A percentile compares a stretch with the other conserved stretches of the same genome.
Evolutionary conservation across 2,797 vertebrate species (phyloP).

Genomic region (Carduelis carduelis): DNA sequence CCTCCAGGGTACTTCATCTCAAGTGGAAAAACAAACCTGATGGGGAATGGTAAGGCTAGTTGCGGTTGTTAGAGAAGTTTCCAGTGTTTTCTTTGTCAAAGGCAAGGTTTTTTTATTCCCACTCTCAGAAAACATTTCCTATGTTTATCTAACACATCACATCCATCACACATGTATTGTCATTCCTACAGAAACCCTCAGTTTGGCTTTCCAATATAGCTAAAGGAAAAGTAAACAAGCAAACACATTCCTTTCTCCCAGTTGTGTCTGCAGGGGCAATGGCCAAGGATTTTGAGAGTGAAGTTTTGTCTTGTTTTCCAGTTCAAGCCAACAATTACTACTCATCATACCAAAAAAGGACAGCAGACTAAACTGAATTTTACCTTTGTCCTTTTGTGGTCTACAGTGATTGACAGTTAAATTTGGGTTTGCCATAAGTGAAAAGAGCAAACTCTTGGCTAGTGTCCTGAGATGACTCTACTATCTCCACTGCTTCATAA

Average conservation of each 20-base stretch:
- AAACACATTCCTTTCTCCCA: background rate
- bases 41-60: background rate
- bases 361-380: background rate
- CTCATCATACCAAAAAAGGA: slow-evolving; percentile 8
- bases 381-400: slow-evolving; percentile 23
- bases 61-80: background rate
- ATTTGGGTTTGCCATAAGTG: slow-evolving; percentile 1
- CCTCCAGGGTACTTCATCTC: background rate
- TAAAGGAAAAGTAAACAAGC: slow-evolving; percentile 6
- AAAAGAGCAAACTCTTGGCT: slow-evolving; percentile 14
- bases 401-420: background rate
- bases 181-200: background rate
- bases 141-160: background rate
- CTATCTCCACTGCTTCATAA: background rate
- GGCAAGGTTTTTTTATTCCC: background rate
- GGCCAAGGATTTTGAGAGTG: background rate
- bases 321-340: background rate
- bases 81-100: background rate
- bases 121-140: background rate
- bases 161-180: background rate
- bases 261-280: background rate
- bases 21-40: background rate
- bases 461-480: slow-evolving; percentile 14
- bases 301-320: background rate
- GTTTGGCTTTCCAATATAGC: background rate